These are phyloP conservation scores for Lapara coniferarum DNA, from an alignment of 2,888 invertebrate species.

Conservation along the genomic window DNA sequence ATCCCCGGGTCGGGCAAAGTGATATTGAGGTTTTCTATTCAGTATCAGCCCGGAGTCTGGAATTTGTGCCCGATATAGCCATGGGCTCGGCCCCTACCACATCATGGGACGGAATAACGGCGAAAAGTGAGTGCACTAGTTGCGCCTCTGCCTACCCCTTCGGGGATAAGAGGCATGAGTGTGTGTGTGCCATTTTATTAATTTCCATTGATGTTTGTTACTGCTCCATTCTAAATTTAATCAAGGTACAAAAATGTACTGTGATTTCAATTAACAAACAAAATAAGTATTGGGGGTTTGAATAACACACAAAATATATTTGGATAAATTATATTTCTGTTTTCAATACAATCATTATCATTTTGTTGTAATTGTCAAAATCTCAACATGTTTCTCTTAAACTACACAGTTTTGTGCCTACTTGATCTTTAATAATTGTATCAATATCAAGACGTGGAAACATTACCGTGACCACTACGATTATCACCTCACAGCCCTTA, in stretches of 20 bases:
- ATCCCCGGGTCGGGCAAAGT: no score
- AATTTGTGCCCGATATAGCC: no score
- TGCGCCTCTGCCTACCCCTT: no score
- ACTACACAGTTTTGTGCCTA: slow-evolving; percentile 76
- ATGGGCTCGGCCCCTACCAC: no score
- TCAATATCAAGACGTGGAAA: slow-evolving; percentile 32
- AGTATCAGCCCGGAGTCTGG: no score
- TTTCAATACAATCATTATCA: slow-evolving; percentile 72
- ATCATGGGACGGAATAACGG: no score
- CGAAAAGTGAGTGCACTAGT: no score
- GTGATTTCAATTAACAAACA: background rate
- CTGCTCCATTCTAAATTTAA: no score
- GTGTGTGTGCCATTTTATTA: background rate
- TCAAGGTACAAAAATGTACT: no score
- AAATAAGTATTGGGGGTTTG: slow-evolving; percentile 27
- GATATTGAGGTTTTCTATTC: no score
- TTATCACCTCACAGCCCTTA: slow-evolving; percentile 32
- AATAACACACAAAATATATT: slow-evolving; percentile 47
- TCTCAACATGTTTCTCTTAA: slow-evolving; percentile 71
- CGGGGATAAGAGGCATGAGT: no score
- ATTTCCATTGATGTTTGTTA: no score
- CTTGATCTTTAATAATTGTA: slow-evolving; percentile 34
- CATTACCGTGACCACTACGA: slow-evolving; percentile 26
- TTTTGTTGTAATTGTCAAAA: slow-evolving; percentile 75
- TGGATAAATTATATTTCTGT: slow-evolving; percentile 82